Evolutionary conservation across 2,797 vertebrate genomes (phyloP), one percentile per base, ranked within the genome.

Genomic region (Lepidocolaptes lacrymiger): DNA sequence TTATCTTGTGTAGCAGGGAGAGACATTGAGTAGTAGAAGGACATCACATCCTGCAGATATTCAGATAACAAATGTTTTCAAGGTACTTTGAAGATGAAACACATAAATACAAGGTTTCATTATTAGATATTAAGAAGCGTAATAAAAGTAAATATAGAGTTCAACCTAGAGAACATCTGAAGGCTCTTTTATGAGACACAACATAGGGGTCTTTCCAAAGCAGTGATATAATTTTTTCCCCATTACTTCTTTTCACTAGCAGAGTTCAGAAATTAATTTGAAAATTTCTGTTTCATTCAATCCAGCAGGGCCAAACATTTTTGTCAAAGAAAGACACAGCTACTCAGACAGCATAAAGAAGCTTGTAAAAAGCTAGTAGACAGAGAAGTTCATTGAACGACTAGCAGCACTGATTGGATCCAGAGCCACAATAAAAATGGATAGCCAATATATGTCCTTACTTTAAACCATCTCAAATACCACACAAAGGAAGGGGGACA

Each of bases 31-130:
- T 41, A 41, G 76, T 43, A 72, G 39, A 92, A 54, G 52, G 71
- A 76, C 74, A 92, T 74, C 30, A 61, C 83, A 10, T 67, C 37
- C 48, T 71, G 48, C 74, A 93, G 92, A 95, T 83, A 52, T 77
- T 93, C 77, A 82, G 90, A 56, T 85, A 92, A 75, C 51, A 94
- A 92, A 85, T 79, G 52, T 85, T 93, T 94, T 67, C 74, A 91
- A 87, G 85, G 68, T 34, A 85, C 91, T 96, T 91, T 92, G 86
- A 94, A 91, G 86, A 85, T 62, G 34, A 87, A 62, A 64, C 49
- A 87, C 59, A 81, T 82, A 93, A 94, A 95, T 79, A 82, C 59
- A 89, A 91, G 54, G 56, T 82, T 93, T 94, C 77, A 85, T 91
- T 95, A 91, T 39, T 89, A 89, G 88, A 85, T 89, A 96, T 87